Base-by-base conservation (phyloP, 1,140 invertebrate genomes). In the Drosophila burlai region DNA sequence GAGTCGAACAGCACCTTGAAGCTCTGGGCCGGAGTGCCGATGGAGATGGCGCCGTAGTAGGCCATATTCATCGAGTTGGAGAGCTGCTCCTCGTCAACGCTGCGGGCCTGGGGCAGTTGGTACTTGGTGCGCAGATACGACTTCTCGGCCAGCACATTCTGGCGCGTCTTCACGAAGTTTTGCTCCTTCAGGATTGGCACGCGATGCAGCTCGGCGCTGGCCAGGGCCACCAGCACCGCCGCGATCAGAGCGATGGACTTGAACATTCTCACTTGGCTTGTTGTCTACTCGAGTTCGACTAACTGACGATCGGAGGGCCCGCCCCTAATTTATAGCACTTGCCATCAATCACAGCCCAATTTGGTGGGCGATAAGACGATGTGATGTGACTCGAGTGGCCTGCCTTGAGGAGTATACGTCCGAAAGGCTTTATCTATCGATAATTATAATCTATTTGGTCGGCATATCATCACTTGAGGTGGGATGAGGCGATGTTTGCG, bases 1-100 rank as follows among this genome's bases (percentile, higher is more conserved):
- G 99, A 99, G 93, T 99, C 99, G 94, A 99, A 99, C 54, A 99
- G 96, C 49, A 99, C 98, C 82, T 96, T 96, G 93, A 99, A 99
- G 0, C 93, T 93, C 94, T 99, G 98, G 29, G 97, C 95, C 13
- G 99, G 99, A 67, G 95, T 97, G 63, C 99, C 99, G 93, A 99
- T 98, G 0, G 94, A 93, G 76, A 99, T 99, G 2, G 94, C 94
- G 11, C 99, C 99, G 94, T 97, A 99, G 93, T 99, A 99, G 93
- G 99, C 98, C 78, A 98, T 96, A 95, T 99, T 98, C 76, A 99
- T 92, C 86, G 98, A 98, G 92, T 99, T 99, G n/a, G 96, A 96
- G 2, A 93, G 71, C 60, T 76, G 49, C 50, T 80, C 81, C 55
- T 84, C 75, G 38, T 60, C 43, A 11, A 46, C 43, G n/a, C 49